These are phyloP conservation scores for Drosophila anceps DNA, from an alignment of 2,888 invertebrate species.

Conservation along the genomic window DNA sequence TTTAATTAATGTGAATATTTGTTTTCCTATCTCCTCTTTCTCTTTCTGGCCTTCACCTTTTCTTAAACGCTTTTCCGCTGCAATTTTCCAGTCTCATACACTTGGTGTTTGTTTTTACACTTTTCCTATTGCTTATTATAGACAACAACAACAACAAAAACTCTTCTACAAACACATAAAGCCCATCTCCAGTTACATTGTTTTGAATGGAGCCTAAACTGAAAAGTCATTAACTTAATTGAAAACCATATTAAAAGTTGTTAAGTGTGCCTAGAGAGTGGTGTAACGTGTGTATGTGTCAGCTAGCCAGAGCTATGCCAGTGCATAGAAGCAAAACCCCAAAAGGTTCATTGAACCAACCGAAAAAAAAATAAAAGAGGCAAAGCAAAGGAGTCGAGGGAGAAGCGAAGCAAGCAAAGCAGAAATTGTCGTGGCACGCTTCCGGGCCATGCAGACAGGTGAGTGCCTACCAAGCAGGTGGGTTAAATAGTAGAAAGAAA, in stretches of 20 bases:
- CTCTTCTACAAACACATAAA: constrained; percentile 11
- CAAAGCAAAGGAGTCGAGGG: constrained; percentile 7
- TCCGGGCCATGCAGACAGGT: constrained; percentile 30
- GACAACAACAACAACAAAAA: background rate
- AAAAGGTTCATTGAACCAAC: constrained; percentile 70
- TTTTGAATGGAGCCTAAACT: constrained; percentile 29
- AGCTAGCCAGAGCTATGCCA: constrained; percentile 22
- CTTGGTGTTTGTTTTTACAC: constrained; percentile 28
- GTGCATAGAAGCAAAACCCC: constrained; percentile 35
- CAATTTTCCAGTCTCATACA: constrained; percentile 62
- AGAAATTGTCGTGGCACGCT: constrained; percentile 52
- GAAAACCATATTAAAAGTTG: constrained; percentile 65
- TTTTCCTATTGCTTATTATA: constrained; percentile 13
- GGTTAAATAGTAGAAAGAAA: constrained; percentile 28
- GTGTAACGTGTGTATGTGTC: constrained; percentile 31
- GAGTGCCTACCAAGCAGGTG: constrained; percentile 8
- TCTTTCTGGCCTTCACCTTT: background rate
- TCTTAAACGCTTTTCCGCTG: constrained; percentile 11
- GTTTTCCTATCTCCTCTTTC: background rate
- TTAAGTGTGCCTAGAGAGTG: background rate
- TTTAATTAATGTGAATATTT: constrained; percentile 52
- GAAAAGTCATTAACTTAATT: constrained; percentile 74
- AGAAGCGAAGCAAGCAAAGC: constrained; percentile 12
- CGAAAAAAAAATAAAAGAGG: constrained; percentile 27
- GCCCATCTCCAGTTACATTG: constrained; percentile 21